Evolutionary conservation across 2,888 invertebrate genomes (phyloP).

Genomic region (Ormyrus rosae): DNA sequence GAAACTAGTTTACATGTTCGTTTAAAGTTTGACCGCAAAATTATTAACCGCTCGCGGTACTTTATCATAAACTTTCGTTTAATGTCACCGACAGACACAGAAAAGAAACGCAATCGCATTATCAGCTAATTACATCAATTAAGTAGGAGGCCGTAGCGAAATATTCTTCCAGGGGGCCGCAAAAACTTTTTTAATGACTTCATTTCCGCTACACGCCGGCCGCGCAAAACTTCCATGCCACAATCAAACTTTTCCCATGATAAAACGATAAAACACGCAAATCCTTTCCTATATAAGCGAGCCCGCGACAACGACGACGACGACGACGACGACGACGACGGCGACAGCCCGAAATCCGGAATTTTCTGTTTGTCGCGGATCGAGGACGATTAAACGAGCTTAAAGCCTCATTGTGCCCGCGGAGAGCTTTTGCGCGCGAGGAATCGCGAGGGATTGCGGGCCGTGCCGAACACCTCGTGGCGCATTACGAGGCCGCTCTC

Average conservation of each 20-base stretch:
- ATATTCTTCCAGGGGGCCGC: conserved; percentile 11
- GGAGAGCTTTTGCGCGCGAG: conserved; percentile 26
- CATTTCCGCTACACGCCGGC: conserved; percentile 8
- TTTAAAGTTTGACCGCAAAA: conserved; percentile 26
- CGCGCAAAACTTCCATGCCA: background rate
- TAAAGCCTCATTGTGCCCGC: conserved; percentile 60
- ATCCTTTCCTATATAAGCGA: conserved; percentile 24
- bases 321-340: conserved; percentile 34
- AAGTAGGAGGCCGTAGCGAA: conserved; percentile 15
- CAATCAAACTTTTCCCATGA: conserved; percentile 49
- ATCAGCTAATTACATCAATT: conserved; percentile 45
- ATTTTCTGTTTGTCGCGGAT: conserved; percentile 61
- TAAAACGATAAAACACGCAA: conserved; percentile 50
- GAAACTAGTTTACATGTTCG: conserved; percentile 8
- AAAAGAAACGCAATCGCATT: conserved; percentile 11
- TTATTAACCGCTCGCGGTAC: background rate
- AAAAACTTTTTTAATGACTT: conserved; percentile 49
- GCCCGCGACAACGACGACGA: background rate
- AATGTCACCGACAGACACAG: conserved; percentile 5
- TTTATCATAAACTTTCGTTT: conserved; percentile 25
- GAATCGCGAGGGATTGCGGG: background rate
- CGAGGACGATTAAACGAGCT: conserved; percentile 62
- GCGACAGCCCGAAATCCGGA: conserved; percentile 53
- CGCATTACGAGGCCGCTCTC: background rate
- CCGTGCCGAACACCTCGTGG: conserved; percentile 14